Percentiles rank a stretch among this genome's conserved stretches.
phyloP scores from a whole-genome alignment of 1,140 invertebrate species.

The Belonocnema kinseyi region DNA sequence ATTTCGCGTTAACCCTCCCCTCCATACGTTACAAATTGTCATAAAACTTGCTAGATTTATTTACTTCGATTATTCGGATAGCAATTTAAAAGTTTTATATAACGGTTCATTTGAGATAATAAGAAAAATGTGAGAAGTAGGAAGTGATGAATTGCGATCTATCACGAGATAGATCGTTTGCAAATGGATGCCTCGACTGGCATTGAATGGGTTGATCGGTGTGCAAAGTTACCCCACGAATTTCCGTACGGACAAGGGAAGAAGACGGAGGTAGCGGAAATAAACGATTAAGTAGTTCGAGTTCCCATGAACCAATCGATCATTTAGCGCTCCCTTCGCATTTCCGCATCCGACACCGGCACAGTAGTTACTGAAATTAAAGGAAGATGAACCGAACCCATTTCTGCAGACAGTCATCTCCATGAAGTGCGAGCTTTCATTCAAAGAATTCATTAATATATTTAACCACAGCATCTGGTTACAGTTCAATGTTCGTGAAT shows the following conservation, averaged over 20 bases:
- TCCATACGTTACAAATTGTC: too few relatives aligned
- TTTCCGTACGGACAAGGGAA: constrained; percentile 38
- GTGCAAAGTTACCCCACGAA: constrained; percentile 48
- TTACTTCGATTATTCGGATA: background rate
- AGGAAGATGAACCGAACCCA: background rate
- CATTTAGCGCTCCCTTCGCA: constrained; percentile 43
- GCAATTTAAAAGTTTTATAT: background rate
- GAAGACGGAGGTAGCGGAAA: constrained; percentile 50
- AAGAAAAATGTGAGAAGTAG: constrained; percentile 6
- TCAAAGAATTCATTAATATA: background rate
- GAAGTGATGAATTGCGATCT: constrained; percentile 25
- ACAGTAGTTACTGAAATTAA: constrained; percentile 8
- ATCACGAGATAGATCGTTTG: constrained; percentile 16
- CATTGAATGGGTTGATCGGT: constrained; percentile 23
- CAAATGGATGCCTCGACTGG: constrained; percentile 22
- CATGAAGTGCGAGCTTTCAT: background rate
- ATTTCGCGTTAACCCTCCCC: too few relatives aligned
- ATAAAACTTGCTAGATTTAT: too few relatives aligned
- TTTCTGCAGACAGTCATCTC: background rate
- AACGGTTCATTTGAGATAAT: background rate
- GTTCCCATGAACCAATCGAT: constrained; percentile 58
- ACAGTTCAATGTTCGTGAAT: background rate
- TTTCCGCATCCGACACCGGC: constrained; percentile 35
- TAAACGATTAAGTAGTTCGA: constrained; percentile 59
- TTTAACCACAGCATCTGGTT: background rate